Percentiles rank a stretch among this genome's conserved stretches.
Evolutionary conservation across 2,888 invertebrate genomes (phyloP).

Genomic region (Pseudoips prasinana): DNA sequence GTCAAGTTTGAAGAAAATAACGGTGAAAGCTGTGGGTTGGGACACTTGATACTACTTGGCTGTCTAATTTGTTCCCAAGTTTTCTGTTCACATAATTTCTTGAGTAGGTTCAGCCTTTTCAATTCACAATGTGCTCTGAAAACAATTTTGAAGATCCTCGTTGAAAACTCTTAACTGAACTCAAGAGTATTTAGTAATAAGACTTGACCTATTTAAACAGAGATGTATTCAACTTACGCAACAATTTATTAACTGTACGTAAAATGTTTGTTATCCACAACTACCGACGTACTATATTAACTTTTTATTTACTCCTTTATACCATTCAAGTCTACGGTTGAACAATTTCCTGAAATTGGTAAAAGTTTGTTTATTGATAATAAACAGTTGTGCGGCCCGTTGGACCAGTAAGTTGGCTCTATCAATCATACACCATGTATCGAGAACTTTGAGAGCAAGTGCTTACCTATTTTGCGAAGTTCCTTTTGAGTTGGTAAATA

Average conservation of each 20-base stretch:
- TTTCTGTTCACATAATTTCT: constrained; percentile 57
- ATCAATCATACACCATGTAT: constrained; percentile 33
- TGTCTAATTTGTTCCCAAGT: constrained; percentile 56
- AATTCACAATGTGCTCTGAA: constrained; percentile 46
- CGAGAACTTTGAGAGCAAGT: constrained; percentile 25
- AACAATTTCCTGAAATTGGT: constrained; percentile 19
- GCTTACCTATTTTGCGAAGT: constrained; percentile 37
- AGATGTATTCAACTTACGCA: constrained; percentile 40
- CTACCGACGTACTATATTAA: too few relatives aligned
- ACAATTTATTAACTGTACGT: constrained; percentile 32
- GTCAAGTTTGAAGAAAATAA: constrained; percentile 53
- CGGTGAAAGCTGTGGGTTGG: constrained; percentile 36
- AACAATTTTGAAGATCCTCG: constrained; percentile 28
- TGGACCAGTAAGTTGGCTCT: constrained; percentile 22
- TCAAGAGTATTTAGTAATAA: too few relatives aligned
- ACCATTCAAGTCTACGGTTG: constrained; percentile 3
- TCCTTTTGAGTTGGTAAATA: constrained; percentile 25
- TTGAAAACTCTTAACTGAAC: constrained; percentile 25
- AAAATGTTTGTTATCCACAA: constrained; percentile 30
- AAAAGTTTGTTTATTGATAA: constrained; percentile 28
- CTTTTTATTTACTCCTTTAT: constrained; percentile 1
- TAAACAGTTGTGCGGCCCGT: constrained; percentile 26
- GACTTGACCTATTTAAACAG: constrained; percentile 42
- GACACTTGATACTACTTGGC: constrained; percentile 43
- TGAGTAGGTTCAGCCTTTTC: constrained; percentile 47